Evolutionary conservation across 2,113 vertebrate genomes (phyloP).

Genomic region (Leucopternis melanops): DNA sequence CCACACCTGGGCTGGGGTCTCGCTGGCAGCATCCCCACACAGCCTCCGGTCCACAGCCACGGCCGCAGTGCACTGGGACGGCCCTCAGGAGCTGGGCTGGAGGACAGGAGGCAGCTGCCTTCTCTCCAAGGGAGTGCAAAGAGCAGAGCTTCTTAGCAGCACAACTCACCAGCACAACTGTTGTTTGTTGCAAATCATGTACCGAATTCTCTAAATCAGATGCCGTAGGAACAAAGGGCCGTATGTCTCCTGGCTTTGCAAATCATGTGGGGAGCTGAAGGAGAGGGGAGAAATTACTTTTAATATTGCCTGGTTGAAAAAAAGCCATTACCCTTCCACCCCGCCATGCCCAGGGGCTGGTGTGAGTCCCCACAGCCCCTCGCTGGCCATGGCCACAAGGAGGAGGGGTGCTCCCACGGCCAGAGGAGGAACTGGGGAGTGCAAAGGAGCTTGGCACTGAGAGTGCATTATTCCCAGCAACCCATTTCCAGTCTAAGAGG

Average conservation of each 20-base stretch:
- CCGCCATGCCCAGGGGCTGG: not conserved
- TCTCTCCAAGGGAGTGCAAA: not conserved
- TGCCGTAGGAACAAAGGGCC: not conserved
- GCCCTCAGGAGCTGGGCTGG: not conserved
- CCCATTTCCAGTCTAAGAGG: not conserved
- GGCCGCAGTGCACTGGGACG: rapidly evolving
- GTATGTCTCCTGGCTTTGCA: not conserved
- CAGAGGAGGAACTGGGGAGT: not conserved
- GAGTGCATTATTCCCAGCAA: not conserved
- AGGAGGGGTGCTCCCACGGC: not conserved
- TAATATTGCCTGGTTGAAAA: not conserved
- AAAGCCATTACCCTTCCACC: not conserved
- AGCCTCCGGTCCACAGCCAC: rapidly evolving
- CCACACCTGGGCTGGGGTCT: not conserved
- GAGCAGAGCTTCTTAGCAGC: not conserved
- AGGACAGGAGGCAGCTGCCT: not conserved
- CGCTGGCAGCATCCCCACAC: rapidly evolving
- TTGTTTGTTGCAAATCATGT: not conserved
- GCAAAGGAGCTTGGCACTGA: not conserved
- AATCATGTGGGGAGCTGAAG: not conserved
- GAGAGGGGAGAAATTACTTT: not conserved
- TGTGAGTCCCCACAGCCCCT: rapidly evolving
- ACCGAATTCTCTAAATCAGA: not conserved
- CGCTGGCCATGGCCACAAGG: not conserved
- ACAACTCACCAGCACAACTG: not conserved